phyloP scores from a whole-genome alignment of 2,888 invertebrate genomes.

The Ferdinandea cuprea region DNA sequence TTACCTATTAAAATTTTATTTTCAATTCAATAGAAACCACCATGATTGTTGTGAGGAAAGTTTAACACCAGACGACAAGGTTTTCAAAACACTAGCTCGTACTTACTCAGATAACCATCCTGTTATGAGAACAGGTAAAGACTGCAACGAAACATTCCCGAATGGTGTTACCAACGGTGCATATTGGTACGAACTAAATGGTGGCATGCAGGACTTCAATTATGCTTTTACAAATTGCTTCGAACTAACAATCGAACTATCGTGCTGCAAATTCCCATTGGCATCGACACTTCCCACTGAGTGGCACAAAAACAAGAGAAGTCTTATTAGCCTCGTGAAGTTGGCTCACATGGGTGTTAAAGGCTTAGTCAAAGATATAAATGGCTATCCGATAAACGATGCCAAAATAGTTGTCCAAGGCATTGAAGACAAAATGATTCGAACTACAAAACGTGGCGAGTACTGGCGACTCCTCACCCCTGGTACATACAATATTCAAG shows the following conservation, averaged over 20 bases:
- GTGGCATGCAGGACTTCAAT: slow-evolving; percentile 99
- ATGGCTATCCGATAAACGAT: slow-evolving; percentile 84
- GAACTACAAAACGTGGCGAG: slow-evolving; percentile 92
- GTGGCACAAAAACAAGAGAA: slow-evolving; percentile 94
- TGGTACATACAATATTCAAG: slow-evolving; percentile 91
- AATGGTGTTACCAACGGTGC: slow-evolving; percentile 96
- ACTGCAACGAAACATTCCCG: slow-evolving; percentile 89
- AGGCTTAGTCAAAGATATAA: slow-evolving; percentile 82
- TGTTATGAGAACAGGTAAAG: slow-evolving; percentile 89
- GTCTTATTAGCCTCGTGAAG: slow-evolving; percentile 93
- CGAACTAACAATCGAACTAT: slow-evolving; percentile 97
- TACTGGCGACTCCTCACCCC: slow-evolving; percentile 97
- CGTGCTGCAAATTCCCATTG: slow-evolving; percentile 96
- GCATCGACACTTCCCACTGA: slow-evolving; percentile 88
- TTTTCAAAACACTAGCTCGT: slow-evolving; percentile 91
- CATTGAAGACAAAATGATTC: slow-evolving; percentile 90
- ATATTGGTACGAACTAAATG: slow-evolving; percentile 93
- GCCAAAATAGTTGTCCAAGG: slow-evolving; percentile 91
- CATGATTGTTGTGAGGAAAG: slow-evolving; percentile 89
- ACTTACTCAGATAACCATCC: slow-evolving; percentile 90
- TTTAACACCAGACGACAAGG: slow-evolving; percentile 90
- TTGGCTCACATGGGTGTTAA: slow-evolving; percentile 90
- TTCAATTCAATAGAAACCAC: slow-evolving; percentile 81
- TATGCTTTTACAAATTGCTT: slow-evolving; percentile 97
- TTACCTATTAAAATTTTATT: too few relatives aligned